These are phyloP conservation scores for Gallinago solitaria DNA, from an alignment of 2,797 vertebrate genomes.

Conservation along the genomic window DNA sequence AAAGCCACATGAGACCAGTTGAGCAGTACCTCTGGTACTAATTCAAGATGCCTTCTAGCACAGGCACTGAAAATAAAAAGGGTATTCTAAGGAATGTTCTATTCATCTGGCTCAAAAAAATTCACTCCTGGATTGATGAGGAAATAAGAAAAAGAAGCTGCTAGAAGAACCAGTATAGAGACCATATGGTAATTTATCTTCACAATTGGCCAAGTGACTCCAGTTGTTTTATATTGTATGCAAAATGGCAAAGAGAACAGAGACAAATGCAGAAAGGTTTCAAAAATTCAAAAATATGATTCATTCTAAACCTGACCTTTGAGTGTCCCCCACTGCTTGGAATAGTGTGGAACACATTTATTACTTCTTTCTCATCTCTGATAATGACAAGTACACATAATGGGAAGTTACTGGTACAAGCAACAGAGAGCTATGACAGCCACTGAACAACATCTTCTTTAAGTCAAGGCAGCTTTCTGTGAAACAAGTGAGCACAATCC, in stretches of 20 bases:
- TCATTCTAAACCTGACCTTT: background rate
- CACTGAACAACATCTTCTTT: background rate
- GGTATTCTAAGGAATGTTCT: background rate
- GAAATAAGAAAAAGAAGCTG: background rate
- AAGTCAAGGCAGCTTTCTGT: background rate
- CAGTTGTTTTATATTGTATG: background rate
- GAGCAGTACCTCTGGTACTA: background rate
- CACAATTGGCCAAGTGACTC: background rate
- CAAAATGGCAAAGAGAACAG: background rate
- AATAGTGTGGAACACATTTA: background rate
- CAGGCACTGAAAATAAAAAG: background rate
- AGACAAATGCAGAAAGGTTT: background rate
- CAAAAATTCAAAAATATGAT: background rate
- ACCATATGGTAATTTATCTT: background rate
- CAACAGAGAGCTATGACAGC: background rate
- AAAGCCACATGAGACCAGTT: background rate
- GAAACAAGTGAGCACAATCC: background rate
- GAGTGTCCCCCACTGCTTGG: background rate
- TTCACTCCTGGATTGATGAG: background rate
- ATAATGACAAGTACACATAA: background rate
- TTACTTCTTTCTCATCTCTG: background rate
- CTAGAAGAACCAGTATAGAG: background rate
- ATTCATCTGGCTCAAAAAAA: background rate
- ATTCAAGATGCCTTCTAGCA: background rate
- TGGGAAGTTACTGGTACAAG: background rate